Percentiles rank a stretch among this genome's conserved stretches.
These are phyloP conservation scores for Pheosia gnoma DNA, from an alignment of 2,888 invertebrate species.

Conservation along the genomic window DNA sequence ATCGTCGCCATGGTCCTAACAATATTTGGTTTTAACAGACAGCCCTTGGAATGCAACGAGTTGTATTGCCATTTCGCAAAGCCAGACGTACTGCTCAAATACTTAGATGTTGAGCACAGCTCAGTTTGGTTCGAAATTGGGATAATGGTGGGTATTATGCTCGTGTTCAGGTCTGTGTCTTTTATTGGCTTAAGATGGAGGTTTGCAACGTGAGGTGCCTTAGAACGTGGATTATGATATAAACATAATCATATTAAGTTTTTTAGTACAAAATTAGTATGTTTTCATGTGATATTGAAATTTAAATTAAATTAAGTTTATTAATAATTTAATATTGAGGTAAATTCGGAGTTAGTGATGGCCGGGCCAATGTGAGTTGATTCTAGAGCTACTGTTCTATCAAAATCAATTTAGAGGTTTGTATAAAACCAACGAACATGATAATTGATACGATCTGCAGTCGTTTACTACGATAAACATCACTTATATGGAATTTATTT, in stretches of 20 bases:
- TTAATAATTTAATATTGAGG: not conserved
- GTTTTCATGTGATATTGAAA: slow-evolving; percentile 23
- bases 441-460: too few species aligned
- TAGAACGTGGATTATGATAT: slow-evolving; percentile 3
- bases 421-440: too few species aligned
- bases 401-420: too few species aligned
- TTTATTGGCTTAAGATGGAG: slow-evolving; percentile 84
- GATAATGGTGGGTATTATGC: slow-evolving; percentile 77
- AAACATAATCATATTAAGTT: slow-evolving; percentile 6
- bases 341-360: not conserved
- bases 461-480: too few species aligned
- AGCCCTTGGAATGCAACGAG: slow-evolving; percentile 82
- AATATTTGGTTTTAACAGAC: slow-evolving; percentile 85
- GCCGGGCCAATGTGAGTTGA: too few species aligned
- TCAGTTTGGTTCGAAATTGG: slow-evolving; percentile 84
- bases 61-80: slow-evolving; percentile 87
- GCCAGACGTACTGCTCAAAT: slow-evolving; percentile 85
- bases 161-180: slow-evolving; percentile 83
- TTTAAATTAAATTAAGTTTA: not conserved
- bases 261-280: slow-evolving; percentile 27
- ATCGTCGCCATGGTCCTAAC: slow-evolving; percentile 86
- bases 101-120: slow-evolving; percentile 83
- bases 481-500: too few species aligned
- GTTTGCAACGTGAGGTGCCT: slow-evolving; percentile 69
- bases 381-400: too few species aligned